These are phyloP conservation scores for Okapia johnstoni DNA, from an alignment of 2,113 vertebrate species.

Conservation along the genomic window DNA sequence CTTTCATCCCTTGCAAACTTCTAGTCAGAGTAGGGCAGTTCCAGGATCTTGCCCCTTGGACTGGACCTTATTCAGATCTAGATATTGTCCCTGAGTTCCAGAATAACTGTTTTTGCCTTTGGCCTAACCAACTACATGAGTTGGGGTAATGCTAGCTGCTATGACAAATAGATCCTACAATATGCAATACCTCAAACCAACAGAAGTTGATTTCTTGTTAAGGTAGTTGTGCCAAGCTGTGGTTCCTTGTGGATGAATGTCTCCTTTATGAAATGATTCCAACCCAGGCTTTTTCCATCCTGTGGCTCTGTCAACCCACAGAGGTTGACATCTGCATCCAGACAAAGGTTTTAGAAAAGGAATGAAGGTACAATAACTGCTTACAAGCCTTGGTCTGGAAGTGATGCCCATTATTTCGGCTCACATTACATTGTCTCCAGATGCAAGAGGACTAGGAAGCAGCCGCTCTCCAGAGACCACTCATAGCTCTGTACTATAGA, in stretches of 20 bases:
- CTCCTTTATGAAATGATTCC: background rate
- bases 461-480: background rate
- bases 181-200: background rate
- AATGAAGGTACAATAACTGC: background rate
- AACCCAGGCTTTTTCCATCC: background rate
- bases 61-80: background rate
- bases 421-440: background rate
- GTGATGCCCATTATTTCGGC: background rate
- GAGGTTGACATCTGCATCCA: background rate
- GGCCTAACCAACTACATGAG: background rate
- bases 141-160: background rate
- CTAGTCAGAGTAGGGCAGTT: background rate
- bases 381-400: background rate
- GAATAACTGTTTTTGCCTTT: background rate
- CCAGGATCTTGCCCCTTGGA: background rate
- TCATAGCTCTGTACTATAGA: background rate
- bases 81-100: background rate
- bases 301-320: background rate
- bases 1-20: background rate
- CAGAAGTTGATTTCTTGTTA: background rate
- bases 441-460: background rate
- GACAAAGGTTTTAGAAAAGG: background rate
- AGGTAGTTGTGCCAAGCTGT: background rate
- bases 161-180: background rate
- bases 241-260: background rate